Conservation (phyloP, 2,888 invertebrate genomes). For the Nycteola revayana region DNA sequence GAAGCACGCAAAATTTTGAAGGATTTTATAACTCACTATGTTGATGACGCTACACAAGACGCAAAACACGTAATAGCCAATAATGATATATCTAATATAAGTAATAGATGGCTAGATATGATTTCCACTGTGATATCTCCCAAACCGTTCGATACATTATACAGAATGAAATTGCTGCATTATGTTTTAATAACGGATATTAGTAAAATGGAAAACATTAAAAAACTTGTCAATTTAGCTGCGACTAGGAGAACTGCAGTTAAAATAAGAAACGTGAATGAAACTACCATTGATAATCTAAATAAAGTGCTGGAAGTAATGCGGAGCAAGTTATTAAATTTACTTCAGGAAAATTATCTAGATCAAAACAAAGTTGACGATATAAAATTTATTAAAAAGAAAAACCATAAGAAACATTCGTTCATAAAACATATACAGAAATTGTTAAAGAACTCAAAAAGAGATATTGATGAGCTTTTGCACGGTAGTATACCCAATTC, state of each 20-base stretch:
- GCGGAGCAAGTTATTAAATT: constrained; percentile 26
- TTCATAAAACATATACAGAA: constrained; percentile 51
- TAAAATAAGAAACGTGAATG: constrained; percentile 30
- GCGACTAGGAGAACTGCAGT: constrained; percentile 43
- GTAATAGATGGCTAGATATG: constrained; percentile 40
- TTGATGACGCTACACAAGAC: too few relatives aligned
- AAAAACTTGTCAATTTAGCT: constrained; percentile 42
- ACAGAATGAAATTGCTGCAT: constrained; percentile 53
- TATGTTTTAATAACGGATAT: constrained; percentile 45
- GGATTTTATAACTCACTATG: constrained; percentile 35
- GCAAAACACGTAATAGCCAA: too few relatives aligned
- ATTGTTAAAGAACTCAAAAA: constrained; percentile 48
- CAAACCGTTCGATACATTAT: constrained; percentile 35
- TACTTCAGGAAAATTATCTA: not conserved
- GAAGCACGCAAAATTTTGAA: constrained; percentile 41
- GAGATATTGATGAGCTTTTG: constrained; percentile 42
- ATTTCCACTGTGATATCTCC: constrained; percentile 30
- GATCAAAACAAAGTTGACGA: not conserved
- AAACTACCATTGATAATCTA: constrained; percentile 37
- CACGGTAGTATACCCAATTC: constrained; percentile 43
- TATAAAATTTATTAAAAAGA: constrained; percentile 2
- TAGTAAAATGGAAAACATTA: constrained; percentile 45
- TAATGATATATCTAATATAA: too few relatives aligned
- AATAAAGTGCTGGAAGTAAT: constrained; percentile 34
- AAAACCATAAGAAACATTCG: constrained; percentile 36